These are phyloP conservation scores for Piprites chloris DNA, from an alignment of 2,113 vertebrate species.

Conservation along the genomic window DNA sequence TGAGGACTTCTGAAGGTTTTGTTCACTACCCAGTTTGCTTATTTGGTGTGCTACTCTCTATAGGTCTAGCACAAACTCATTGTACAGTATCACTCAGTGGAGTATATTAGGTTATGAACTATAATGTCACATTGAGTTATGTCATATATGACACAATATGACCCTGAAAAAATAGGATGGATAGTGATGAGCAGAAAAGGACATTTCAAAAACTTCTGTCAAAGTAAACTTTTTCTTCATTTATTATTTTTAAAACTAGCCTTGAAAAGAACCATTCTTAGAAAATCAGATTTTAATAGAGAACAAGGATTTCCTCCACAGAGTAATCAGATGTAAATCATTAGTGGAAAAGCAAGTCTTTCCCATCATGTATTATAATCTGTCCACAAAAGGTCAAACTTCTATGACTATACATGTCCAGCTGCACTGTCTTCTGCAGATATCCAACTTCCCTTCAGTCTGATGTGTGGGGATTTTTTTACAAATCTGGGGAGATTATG, in stretches of 20 bases:
- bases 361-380: background rate
- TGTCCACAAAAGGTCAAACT: background rate
- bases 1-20: constrained; percentile 43
- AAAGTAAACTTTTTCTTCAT: background rate
- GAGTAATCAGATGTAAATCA: background rate
- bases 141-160: constrained; percentile 19
- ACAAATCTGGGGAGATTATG: constrained; percentile 35
- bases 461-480: constrained; percentile 1
- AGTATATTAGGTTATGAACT: constrained; percentile 27
- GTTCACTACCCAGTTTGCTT: background rate
- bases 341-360: background rate
- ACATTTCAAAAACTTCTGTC: constrained; percentile 39
- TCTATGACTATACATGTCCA: background rate
- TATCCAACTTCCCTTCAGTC: background rate
- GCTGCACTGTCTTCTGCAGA: background rate
- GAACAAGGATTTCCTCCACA: background rate
- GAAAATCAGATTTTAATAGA: background rate
- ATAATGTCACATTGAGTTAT: constrained; percentile 50
- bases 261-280: background rate
- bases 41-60: background rate
- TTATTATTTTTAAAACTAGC: background rate
- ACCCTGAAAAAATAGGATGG: constrained; percentile 20
- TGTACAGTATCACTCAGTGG: background rate
- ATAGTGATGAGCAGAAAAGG: constrained; percentile 53
- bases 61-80: background rate